Evolutionary conservation across 1,140 invertebrate species (phyloP).

Genomic region (Drosophila seguyi): DNA sequence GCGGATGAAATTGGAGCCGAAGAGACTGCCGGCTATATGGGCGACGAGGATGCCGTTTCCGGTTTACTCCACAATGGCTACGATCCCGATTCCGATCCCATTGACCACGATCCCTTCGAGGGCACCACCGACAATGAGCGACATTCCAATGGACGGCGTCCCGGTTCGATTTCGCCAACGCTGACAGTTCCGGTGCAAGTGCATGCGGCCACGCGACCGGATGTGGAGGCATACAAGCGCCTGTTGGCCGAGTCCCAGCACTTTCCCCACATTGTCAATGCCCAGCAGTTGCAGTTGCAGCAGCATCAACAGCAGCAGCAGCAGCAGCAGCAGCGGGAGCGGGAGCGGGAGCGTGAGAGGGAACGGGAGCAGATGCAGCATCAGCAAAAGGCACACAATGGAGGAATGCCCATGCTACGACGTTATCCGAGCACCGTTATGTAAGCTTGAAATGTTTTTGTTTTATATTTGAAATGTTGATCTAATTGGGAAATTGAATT

Average conservation of each 20-base stretch:
- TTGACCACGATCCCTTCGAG: constrained; percentile 41
- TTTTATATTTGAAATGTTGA: background rate
- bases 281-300: constrained; percentile 68
- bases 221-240: constrained; percentile 69
- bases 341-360: background rate
- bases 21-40: constrained; percentile 71
- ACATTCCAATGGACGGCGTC: constrained; percentile 34
- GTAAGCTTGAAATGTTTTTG: constrained; percentile 42
- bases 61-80: constrained; percentile 66
- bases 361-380: constrained; percentile 60
- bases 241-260: constrained; percentile 62
- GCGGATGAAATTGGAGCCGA: constrained; percentile 71
- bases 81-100: constrained; percentile 46
- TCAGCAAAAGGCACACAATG: constrained; percentile 72
- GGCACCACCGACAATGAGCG: constrained; percentile 53
- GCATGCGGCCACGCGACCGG: constrained; percentile 49
- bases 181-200: constrained; percentile 27
- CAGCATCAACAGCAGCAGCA: constrained; percentile 65
- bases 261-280: constrained; percentile 73
- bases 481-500: background rate
- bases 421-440: constrained; percentile 68
- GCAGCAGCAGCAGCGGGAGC: constrained; percentile 30
- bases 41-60: constrained; percentile 67
- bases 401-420: constrained; percentile 62
- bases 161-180: constrained; percentile 25